A percentile compares a stretch with the other conserved stretches of the same genome.
Conservation (phyloP, 2,888 invertebrate species). For the Zygothrica quintamaculata region DNA sequence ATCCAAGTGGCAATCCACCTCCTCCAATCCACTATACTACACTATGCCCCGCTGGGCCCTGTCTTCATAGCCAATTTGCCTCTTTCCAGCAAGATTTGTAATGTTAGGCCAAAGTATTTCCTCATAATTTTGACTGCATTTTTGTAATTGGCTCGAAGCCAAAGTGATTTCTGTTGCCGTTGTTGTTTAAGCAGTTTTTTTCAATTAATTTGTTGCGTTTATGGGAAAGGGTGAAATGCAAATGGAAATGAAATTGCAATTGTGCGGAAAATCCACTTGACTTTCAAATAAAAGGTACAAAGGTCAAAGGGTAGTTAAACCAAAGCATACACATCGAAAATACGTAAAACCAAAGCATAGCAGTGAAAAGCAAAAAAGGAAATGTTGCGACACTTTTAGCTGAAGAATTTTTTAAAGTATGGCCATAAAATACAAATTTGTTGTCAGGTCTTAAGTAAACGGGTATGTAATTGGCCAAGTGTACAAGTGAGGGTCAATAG, state of each 20-base stretch:
- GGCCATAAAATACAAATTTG: conserved; percentile 24
- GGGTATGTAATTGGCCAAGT: conserved; percentile 23
- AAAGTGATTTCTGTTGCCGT: conserved; percentile 21
- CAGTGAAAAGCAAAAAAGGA: conserved; percentile 22
- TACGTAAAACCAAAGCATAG: neutral
- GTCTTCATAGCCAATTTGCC: neutral
- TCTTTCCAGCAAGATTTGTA: conserved; percentile 27
- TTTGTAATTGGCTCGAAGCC: conserved; percentile 45
- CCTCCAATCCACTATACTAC: no score
- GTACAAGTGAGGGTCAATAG: conserved; percentile 28
- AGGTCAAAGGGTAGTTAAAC: conserved; percentile 51
- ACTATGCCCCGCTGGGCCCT: neutral
- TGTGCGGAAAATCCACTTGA: conserved; percentile 65
- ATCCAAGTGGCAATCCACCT: neutral
- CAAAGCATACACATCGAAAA: conserved; percentile 30
- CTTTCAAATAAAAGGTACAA: conserved; percentile 39
- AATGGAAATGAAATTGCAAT: conserved; percentile 39
- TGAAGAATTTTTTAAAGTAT: conserved; percentile 13
- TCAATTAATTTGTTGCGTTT: conserved; percentile 45
- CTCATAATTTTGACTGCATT: conserved; percentile 43
- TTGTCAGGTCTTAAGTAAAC: conserved; percentile 1
- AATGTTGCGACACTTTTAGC: conserved; percentile 19
- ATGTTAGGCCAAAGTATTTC: conserved; percentile 34
- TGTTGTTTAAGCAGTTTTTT: conserved; percentile 48
- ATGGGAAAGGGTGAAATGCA: neutral